A percentile compares a stretch with the other conserved stretches of the same genome.
Evolutionary conservation across 2,888 invertebrate species (phyloP).

Genomic region (Boloria selene): DNA sequence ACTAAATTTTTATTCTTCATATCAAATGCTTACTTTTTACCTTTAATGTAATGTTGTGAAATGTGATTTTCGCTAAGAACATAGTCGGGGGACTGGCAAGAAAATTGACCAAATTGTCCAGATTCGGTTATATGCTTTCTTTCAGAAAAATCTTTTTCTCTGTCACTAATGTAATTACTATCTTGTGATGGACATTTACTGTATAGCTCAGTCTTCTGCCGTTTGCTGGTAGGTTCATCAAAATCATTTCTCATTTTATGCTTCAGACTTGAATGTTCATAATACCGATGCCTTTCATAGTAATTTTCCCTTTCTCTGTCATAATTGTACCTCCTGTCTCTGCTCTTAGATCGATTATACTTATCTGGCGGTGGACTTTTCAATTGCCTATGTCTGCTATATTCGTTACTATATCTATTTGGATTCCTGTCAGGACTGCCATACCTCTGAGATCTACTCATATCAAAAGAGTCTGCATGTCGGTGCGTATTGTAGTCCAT

Average conservation of each 20-base stretch:
- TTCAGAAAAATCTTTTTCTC: slow-evolving; percentile 29
- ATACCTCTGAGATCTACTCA: slow-evolving; percentile 46
- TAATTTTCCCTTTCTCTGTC: slow-evolving; percentile 45
- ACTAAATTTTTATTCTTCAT: not conserved
- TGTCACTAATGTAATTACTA: slow-evolving; percentile 37
- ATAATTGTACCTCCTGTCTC: slow-evolving; percentile 45
- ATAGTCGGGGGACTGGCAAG: slow-evolving; percentile 70
- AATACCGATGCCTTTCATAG: slow-evolving; percentile 42
- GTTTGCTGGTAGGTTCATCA: slow-evolving; percentile 58
- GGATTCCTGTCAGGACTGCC: slow-evolving; percentile 50
- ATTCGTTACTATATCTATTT: slow-evolving; percentile 22
- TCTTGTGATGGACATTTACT: slow-evolving; percentile 30
- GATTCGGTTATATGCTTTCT: slow-evolving; percentile 8
- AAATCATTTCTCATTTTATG: slow-evolving; percentile 51
- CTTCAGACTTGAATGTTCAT: slow-evolving; percentile 48
- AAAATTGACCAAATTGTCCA: slow-evolving; percentile 42
- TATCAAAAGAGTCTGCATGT: slow-evolving; percentile 51
- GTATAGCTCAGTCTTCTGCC: slow-evolving; percentile 49
- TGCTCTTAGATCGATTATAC: slow-evolving; percentile 44
- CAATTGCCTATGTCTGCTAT: slow-evolving; percentile 46
- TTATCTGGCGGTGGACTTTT: slow-evolving; percentile 57
- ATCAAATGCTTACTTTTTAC: slow-evolving; percentile 44
- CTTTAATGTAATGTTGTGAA: slow-evolving; percentile 51
- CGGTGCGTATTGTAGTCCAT: slow-evolving; percentile 48
- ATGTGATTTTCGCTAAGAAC: slow-evolving; percentile 39